Conservation (phyloP, 2,888 invertebrate species). For the Cyclophora albipunctata region DNA sequence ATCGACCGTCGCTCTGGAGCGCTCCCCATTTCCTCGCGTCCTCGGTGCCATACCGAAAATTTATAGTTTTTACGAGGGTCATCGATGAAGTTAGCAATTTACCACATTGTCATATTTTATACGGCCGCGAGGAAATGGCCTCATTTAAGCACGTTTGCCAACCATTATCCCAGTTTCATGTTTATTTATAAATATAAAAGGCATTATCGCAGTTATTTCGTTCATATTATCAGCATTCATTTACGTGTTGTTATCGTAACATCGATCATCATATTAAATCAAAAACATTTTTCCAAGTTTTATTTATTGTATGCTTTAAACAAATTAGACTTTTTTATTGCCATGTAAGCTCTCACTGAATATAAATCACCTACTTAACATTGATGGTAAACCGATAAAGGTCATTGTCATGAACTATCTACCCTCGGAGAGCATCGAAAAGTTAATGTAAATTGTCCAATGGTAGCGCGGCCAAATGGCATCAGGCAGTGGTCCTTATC, state of each 20-base stretch:
- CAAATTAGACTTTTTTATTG: too few relatives aligned
- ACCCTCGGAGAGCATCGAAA: constrained; percentile 39
- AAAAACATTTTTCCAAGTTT: too few relatives aligned
- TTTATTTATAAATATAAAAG: background rate
- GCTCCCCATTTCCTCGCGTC: constrained; percentile 55
- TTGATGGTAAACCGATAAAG: constrained; percentile 53
- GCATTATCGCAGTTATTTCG: too few relatives aligned
- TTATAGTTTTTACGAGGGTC: constrained; percentile 72
- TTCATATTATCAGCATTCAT: too few relatives aligned
- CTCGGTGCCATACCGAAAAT: constrained; percentile 48
- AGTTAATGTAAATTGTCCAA: constrained; percentile 67
- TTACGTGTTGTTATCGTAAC: too few relatives aligned
- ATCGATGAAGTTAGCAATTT: constrained; percentile 59
- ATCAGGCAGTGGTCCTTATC: constrained; percentile 58
- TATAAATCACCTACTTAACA: constrained; percentile 60
- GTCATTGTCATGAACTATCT: constrained; percentile 60
- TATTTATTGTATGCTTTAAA: too few relatives aligned
- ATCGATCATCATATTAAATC: too few relatives aligned
- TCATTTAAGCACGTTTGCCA: constrained; percentile 54
- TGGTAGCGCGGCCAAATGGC: constrained; percentile 63
- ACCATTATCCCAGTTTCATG: constrained; percentile 10
- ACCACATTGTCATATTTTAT: constrained; percentile 68
- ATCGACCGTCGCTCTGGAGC: constrained; percentile 35
- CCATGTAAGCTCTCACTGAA: constrained; percentile 29
- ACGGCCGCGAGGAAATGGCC: constrained; percentile 61